Evolutionary conservation across 2,888 invertebrate species (phyloP).

Genomic region (Beris morrisii): DNA sequence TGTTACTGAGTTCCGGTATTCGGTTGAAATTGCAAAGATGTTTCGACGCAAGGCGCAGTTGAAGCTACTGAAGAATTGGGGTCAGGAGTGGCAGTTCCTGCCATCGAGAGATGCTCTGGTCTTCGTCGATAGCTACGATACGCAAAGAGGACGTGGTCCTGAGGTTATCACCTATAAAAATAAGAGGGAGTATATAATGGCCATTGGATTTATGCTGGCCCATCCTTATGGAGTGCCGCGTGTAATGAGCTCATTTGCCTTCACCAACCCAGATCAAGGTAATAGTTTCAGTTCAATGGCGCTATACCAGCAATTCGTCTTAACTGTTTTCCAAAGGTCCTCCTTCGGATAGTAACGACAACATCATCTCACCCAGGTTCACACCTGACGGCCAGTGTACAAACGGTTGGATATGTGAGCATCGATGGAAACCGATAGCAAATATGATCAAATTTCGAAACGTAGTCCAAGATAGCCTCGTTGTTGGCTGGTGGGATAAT

Average conservation of each 20-base stretch:
- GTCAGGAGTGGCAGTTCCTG: constrained; percentile 68
- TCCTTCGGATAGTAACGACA: constrained; percentile 58
- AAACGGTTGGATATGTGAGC: constrained; percentile 76
- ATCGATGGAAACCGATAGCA: constrained; percentile 74
- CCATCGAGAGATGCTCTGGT: constrained; percentile 65
- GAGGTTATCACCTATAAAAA: constrained; percentile 52
- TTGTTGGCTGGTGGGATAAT: constrained; percentile 74
- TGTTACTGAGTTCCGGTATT: constrained; percentile 72
- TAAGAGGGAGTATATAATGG: constrained; percentile 55
- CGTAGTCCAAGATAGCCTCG: constrained; percentile 59
- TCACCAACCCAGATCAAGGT: constrained; percentile 57
- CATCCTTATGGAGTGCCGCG: constrained; percentile 75
- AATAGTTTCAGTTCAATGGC: not conserved
- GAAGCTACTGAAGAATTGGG: constrained; percentile 67
- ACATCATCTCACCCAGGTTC: constrained; percentile 60
- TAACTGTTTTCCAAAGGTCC: too few species aligned
- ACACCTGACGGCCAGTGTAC: constrained; percentile 60
- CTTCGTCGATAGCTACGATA: constrained; percentile 91
- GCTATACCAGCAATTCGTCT: too few species aligned
- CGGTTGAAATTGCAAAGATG: constrained; percentile 57
- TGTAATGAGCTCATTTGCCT: constrained; percentile 80
- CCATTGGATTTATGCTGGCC: constrained; percentile 66
- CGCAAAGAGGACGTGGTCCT: constrained; percentile 70
- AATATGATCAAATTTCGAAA: constrained; percentile 74
- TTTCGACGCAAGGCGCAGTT: constrained; percentile 65